Evolutionary conservation across 2,113 vertebrate species (phyloP).

Genomic region (Phycodurus eques): DNA sequence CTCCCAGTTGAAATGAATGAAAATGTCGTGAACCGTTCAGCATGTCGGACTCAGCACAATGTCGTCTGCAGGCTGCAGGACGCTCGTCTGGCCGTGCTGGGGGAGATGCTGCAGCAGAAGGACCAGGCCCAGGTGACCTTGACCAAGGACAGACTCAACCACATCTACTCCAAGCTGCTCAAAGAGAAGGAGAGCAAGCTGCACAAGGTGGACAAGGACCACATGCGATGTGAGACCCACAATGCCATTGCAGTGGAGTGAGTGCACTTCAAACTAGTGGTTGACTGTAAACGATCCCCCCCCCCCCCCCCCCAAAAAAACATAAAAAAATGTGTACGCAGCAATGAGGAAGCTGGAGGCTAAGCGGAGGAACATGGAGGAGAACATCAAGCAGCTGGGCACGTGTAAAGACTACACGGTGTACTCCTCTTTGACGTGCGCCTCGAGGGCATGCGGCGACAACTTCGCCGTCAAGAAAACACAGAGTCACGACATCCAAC

Average conservation of each 20-base stretch:
- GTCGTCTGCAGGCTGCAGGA: constrained; percentile 79
- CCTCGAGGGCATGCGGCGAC: constrained; percentile 68
- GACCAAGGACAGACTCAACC: constrained; percentile 63
- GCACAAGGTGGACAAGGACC: constrained; percentile 69
- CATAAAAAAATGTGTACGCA: constrained; percentile 54
- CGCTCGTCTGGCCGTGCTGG: constrained; percentile 75
- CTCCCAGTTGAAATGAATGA: too few relatives aligned
- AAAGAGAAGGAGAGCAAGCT: constrained; percentile 72
- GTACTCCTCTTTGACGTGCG: constrained; percentile 70
- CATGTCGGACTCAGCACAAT: background rate
- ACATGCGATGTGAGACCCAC: constrained; percentile 55
- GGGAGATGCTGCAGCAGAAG: constrained; percentile 69
- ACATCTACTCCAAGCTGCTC: constrained; percentile 69
- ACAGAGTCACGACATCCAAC: constrained; percentile 66
- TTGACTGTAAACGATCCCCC: background rate
- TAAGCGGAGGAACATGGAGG: constrained; percentile 74
- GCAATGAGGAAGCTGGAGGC: constrained; percentile 81
- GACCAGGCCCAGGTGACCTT: constrained; percentile 68
- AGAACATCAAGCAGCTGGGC: constrained; percentile 72
- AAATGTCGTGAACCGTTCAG: background rate
- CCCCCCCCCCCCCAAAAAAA: too few relatives aligned
- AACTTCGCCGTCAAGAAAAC: constrained; percentile 70
- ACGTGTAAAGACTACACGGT: constrained; percentile 74
- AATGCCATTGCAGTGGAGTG: background rate
- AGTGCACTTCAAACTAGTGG: background rate